Evolutionary conservation across 2,797 vertebrate species (phyloP), one percentile per base, ranked within the genome.

Genomic region (Otolemur crassicaudatus): DNA sequence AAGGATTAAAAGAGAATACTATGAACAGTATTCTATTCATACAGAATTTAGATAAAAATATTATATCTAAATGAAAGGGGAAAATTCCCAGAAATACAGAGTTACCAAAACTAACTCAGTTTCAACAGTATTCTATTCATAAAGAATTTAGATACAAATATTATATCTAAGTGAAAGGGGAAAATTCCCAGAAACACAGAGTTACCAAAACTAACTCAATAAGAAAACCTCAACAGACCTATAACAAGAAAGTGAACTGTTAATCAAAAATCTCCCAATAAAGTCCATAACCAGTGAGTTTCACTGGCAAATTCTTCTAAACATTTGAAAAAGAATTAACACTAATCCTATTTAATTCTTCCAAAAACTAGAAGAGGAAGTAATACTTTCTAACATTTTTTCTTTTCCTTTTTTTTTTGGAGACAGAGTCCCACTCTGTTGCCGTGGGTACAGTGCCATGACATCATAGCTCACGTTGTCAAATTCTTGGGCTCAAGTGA

Each of bases 231-330:
- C 91, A 90, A 86, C 7, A 83, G n/a, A 88, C 4, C 53, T 76
- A 6, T 77, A 80, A 75, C 9, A 76, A 76, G 34, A 89, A 20
- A 93, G 87, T 79, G 10, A 77, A 87, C 58, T 46, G 75, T 17
- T 61, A 88, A 70, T 81, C 53, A 95, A 82, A 87, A 87, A 49
- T 56, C 58, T 40, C 43, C 53, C 37, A 83, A 79, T 25, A 83
- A 79, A 90, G 16, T n/a, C 37, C 40, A 76, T 19, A 27, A 49
- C 65, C 73, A 91, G 70, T 83, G 11, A 25, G 25, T 29, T 94
- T 86, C 69, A 87, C 8, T 70, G 46, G 53, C 77, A 67, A 93
- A 96, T 90, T 86, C 82, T 43, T 82, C 43, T 23, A 82, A 92
- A 86, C 46, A 70, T 87, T 76, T 73, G 27, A 17, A 29, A 60